Percentiles rank a stretch among this genome's conserved stretches.
Evolutionary conservation across 2,113 vertebrate genomes (phyloP).

Genomic region (Dipodomys ordii): DNA sequence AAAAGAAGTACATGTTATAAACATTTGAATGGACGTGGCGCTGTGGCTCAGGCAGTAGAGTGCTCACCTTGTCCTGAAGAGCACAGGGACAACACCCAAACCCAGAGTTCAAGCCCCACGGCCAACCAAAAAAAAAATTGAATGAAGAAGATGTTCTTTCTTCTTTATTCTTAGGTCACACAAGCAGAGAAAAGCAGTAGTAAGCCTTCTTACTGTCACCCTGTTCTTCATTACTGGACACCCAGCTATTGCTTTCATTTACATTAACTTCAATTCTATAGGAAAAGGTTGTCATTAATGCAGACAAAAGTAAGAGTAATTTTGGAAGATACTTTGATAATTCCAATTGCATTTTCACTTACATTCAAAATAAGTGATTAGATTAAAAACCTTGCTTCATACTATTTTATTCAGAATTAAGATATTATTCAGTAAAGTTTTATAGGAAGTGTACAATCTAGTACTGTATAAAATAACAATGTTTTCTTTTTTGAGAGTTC

Average conservation of each 20-base stretch:
- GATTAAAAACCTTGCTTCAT: neutral
- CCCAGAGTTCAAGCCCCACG: too few relatives aligned
- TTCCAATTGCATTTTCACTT: conserved; percentile 63
- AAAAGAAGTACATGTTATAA: conserved; percentile 59
- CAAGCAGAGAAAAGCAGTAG: conserved; percentile 58
- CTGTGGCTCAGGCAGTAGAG: too few relatives aligned
- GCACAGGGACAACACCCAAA: too few relatives aligned
- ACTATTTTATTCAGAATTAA: neutral
- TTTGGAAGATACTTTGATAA: conserved; percentile 75
- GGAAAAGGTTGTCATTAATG: conserved; percentile 73
- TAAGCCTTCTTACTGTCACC: conserved; percentile 47
- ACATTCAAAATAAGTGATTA: conserved; percentile 58
- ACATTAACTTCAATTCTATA: conserved; percentile 69
- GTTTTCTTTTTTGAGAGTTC: neutral
- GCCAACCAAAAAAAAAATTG: neutral
- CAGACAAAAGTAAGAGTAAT: conserved; percentile 67
- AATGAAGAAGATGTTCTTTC: conserved; percentile 60
- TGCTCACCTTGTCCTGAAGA: too few relatives aligned
- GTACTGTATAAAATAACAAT: neutral
- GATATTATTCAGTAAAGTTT: conserved; percentile 24
- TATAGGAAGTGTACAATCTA: neutral
- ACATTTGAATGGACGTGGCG: too few relatives aligned
- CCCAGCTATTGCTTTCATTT: conserved; percentile 52
- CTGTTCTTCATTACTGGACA: conserved; percentile 67
- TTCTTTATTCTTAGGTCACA: conserved; percentile 38